Evolutionary conservation across 2,113 vertebrate genomes (phyloP).

Genomic region (Cyanistes caeruleus): DNA sequence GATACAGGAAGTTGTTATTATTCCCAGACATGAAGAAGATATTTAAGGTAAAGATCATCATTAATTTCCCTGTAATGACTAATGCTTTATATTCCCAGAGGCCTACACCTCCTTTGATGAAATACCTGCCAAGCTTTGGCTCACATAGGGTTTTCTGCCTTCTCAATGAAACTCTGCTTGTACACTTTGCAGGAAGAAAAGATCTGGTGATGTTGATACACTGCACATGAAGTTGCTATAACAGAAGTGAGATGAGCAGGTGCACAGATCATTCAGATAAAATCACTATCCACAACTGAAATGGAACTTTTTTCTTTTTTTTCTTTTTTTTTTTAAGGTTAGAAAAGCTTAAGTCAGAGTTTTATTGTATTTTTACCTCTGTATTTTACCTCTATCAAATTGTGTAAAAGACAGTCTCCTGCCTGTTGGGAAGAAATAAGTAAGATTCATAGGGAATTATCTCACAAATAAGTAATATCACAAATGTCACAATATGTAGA

Average conservation of each 20-base stretch:
- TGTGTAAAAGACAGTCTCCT: background rate
- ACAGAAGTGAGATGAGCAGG: background rate
- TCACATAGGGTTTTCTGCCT: background rate
- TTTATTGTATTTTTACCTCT: background rate
- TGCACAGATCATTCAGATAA: background rate
- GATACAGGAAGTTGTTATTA: constrained; percentile 6
- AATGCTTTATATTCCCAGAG: constrained; percentile 11
- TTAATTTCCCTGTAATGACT: constrained; percentile 44
- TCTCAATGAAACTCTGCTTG: background rate
- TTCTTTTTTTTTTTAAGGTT: background rate
- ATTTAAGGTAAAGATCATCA: constrained; percentile 20
- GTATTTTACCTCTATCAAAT: background rate
- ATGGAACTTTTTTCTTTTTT: background rate
- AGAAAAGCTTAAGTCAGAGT: background rate
- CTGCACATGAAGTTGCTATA: background rate
- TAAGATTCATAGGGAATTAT: background rate
- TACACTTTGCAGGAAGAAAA: background rate
- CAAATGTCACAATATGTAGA: background rate
- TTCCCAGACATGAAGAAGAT: constrained; percentile 14
- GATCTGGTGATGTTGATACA: background rate
- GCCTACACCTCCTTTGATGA: background rate
- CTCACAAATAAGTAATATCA: background rate
- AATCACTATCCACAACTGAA: background rate
- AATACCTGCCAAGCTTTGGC: constrained; percentile 3
- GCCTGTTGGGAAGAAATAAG: background rate